These are phyloP conservation scores for Melanaphis sacchari DNA, from an alignment of 1,140 invertebrate genomes.

Conservation along the genomic window DNA sequence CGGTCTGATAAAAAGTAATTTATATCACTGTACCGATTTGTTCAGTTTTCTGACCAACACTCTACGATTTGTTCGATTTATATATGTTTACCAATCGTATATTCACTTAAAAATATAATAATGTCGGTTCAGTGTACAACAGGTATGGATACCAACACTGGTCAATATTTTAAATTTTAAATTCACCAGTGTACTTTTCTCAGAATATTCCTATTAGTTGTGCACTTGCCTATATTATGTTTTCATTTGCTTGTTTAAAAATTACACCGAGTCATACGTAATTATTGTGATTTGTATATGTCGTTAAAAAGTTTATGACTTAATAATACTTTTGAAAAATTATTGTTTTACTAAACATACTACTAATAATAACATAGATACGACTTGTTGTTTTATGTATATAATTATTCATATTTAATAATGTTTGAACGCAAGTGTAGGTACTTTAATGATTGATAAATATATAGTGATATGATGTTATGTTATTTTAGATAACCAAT, in stretches of 20 bases:
- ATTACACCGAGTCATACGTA: not conserved
- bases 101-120: not conserved
- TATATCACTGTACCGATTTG: not conserved
- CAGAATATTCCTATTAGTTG: not conserved
- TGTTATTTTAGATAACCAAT: too few species aligned
- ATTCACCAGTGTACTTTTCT: not conserved
- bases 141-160: not conserved
- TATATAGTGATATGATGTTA: too few species aligned
- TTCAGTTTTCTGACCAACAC: not conserved
- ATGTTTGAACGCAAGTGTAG: too few species aligned
- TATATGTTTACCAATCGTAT: too few species aligned
- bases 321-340: not conserved
- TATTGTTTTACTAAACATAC: too few species aligned
- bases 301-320: not conserved
- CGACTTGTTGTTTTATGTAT: too few species aligned
- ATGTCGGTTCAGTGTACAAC: not conserved
- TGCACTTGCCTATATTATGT: not conserved
- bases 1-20: not conserved
- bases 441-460: too few species aligned
- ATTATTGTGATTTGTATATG: not conserved
- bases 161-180: not conserved
- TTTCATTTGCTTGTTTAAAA: not conserved
- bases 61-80: not conserved
- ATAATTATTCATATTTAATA: too few species aligned
- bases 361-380: too few species aligned